Percentiles rank a stretch among this genome's conserved stretches.
Evolutionary conservation across 2,888 invertebrate species (phyloP).

Genomic region (Drosophila demipolita): DNA sequence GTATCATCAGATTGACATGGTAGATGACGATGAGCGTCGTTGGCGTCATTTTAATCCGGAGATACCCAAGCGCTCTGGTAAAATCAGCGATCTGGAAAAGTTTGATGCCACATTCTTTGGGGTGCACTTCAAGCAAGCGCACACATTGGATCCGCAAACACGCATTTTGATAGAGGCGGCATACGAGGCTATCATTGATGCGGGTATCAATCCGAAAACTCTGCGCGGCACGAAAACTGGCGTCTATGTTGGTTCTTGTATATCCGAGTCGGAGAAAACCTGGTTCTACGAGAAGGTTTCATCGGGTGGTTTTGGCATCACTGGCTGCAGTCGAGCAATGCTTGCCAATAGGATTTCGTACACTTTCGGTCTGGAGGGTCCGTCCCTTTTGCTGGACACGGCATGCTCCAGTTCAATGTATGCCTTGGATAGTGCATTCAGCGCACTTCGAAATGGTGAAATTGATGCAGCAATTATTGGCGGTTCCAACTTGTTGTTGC

Average conservation of each 20-base stretch:
- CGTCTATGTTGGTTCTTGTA: slow-evolving; percentile 90
- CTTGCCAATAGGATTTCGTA: slow-evolving; percentile 96
- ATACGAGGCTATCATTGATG: slow-evolving; percentile 92
- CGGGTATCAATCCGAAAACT: slow-evolving; percentile 89
- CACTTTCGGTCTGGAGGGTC: slow-evolving; percentile 94
- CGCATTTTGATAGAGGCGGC: slow-evolving; percentile 91
- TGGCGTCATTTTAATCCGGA: slow-evolving; percentile 91
- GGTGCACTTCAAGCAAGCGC: slow-evolving; percentile 90
- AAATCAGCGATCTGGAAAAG: slow-evolving; percentile 89
- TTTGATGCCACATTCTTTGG: slow-evolving; percentile 92
- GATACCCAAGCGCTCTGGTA: slow-evolving; percentile 91
- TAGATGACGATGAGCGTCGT: slow-evolving; percentile 91
- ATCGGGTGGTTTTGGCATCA: slow-evolving; percentile 85
- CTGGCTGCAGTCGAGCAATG: slow-evolving; percentile 95
- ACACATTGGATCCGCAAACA: slow-evolving; percentile 92
- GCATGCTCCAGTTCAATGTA: slow-evolving; percentile 97
- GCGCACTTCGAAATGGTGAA: slow-evolving; percentile 90
- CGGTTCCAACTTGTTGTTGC: slow-evolving; percentile 93
- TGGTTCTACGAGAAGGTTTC: slow-evolving; percentile 89
- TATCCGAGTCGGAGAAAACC: slow-evolving; percentile 90
- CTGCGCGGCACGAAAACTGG: slow-evolving; percentile 89
- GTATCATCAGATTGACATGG: slow-evolving; percentile 89
- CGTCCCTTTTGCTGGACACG: slow-evolving; percentile 95
- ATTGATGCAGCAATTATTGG: slow-evolving; percentile 96
- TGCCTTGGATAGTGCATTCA: slow-evolving; percentile 93